Evolutionary conservation across 1,140 invertebrate species (phyloP).

Genomic region (Galendromus occidentalis): DNA sequence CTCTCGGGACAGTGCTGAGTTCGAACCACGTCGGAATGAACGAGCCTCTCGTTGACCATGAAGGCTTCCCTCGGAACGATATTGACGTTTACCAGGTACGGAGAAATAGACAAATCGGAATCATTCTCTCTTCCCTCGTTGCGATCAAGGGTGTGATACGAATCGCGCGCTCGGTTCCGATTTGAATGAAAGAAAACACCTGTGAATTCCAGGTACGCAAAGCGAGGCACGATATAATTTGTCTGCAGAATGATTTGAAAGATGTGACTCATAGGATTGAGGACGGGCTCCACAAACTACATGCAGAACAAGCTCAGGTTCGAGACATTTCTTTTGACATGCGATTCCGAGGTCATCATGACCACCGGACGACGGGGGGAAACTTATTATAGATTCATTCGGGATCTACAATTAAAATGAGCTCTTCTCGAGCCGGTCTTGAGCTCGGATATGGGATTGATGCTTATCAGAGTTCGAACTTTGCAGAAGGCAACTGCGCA

Average conservation of each 20-base stretch:
- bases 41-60: slow-evolving; percentile 58
- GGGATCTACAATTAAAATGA: no score
- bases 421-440: no score
- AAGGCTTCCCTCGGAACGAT: slow-evolving; percentile 66
- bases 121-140: background rate
- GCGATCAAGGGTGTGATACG: no score
- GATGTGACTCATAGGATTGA: slow-evolving; percentile 66
- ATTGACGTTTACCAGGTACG: slow-evolving; percentile 61
- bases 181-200: background rate
- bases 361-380: no score
- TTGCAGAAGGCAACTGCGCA: no score
- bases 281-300: slow-evolving; percentile 40
- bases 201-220: slow-evolving; percentile 38
- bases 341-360: no score
- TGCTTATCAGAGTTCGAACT: no score
- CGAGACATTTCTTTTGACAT: background rate
- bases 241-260: slow-evolving; percentile 75
- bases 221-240: slow-evolving; percentile 65
- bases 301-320: slow-evolving; percentile 24
- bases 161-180: no score
- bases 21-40: slow-evolving; percentile 49
- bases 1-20: background rate
- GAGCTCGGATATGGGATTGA: no score
- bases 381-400: no score
- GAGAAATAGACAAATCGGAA: background rate